These are phyloP conservation scores for Leucopsar rothschildi DNA, from an alignment of 2,113 vertebrate species.

Conservation along the genomic window DNA sequence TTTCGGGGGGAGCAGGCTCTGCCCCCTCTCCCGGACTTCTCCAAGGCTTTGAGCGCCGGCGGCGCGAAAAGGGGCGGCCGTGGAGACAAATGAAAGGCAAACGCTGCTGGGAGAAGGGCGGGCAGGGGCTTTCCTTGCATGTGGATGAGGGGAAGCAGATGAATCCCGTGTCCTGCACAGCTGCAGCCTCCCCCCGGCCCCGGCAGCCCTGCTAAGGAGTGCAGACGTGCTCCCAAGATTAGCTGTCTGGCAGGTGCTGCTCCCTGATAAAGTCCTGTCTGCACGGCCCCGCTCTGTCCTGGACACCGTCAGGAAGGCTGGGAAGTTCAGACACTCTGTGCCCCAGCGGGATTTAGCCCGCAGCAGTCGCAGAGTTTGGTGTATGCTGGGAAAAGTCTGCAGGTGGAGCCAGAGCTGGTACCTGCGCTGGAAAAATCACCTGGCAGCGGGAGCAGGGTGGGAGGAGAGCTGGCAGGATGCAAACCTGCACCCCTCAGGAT, in stretches of 20 bases:
- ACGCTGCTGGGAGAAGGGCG: background rate
- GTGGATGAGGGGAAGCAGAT: background rate
- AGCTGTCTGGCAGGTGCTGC: background rate
- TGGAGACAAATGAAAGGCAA: background rate
- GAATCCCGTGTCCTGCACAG: background rate
- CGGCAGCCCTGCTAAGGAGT: background rate
- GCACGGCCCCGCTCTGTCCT: fast-evolving
- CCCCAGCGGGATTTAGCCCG: background rate
- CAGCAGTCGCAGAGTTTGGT: fast-evolving
- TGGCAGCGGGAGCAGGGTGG: background rate
- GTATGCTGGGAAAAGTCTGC: background rate
- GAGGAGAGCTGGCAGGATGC: background rate
- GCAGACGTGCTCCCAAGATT: background rate
- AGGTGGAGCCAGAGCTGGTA: background rate
- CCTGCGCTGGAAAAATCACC: background rate
- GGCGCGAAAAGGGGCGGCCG: background rate
- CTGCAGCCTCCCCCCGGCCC: background rate
- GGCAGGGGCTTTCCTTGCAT: background rate
- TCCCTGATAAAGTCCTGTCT: background rate
- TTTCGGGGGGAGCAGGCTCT: background rate
- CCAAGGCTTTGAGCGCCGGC: background rate
- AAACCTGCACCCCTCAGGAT: background rate
- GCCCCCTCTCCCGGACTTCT: background rate
- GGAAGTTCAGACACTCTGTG: fast-evolving
- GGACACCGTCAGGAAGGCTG: background rate